phyloP scores from a whole-genome alignment of 2,797 vertebrate species.

The Antennarius maculatus region DNA sequence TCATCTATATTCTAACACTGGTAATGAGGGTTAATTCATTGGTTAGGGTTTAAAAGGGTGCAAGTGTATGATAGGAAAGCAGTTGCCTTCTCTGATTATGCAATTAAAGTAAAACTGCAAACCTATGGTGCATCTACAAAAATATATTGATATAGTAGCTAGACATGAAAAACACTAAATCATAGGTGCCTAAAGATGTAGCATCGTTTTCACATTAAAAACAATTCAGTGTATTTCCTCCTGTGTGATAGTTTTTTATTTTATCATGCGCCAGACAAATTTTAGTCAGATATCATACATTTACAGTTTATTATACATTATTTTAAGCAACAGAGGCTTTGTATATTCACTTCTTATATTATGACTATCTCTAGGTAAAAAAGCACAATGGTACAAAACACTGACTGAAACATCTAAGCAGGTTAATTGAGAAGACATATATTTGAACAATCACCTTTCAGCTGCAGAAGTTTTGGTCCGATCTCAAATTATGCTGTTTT shows the following conservation, averaged over 20 bases:
- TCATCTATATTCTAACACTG: conserved; percentile 93
- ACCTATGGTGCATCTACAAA: neutral
- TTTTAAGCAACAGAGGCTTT: neutral
- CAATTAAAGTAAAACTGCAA: conserved; percentile 53
- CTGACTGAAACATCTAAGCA: no score
- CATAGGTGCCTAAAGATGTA: no score
- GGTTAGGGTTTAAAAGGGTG: conserved; percentile 97
- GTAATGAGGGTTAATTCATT: conserved; percentile 99
- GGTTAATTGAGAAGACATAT: no score
- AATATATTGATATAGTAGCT: neutral
- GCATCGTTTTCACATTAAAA: neutral
- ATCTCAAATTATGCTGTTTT: conserved; percentile 7
- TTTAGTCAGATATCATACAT: neutral
- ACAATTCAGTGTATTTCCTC: neutral
- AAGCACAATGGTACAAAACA: no score
- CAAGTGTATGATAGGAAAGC: conserved; percentile 96
- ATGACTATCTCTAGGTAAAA: neutral
- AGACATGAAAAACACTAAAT: neutral
- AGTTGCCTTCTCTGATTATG: conserved; percentile 88
- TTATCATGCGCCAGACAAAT: neutral
- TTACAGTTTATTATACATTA: neutral
- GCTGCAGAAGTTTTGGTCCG: neutral
- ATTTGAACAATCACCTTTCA: neutral
- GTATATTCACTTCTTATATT: neutral
- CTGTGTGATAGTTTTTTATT: neutral